These are phyloP conservation scores for Myanophis thanlyinensis DNA, from an alignment of 2,113 vertebrate species.

Conservation along the genomic window DNA sequence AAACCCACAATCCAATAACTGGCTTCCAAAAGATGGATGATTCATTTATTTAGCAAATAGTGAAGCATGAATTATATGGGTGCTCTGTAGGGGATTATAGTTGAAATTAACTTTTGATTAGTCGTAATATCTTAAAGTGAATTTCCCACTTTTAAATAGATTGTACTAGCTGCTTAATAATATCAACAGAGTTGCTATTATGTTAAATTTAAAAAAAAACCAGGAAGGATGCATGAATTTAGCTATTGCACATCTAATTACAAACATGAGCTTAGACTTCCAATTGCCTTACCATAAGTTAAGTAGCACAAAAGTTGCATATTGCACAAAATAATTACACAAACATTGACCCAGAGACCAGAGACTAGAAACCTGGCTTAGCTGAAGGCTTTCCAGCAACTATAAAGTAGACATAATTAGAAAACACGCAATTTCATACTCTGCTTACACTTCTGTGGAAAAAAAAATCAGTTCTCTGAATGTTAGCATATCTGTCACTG, in stretches of 20 bases:
- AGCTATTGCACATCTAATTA: background rate
- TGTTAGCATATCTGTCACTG: background rate
- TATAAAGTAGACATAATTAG: background rate
- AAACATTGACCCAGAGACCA: background rate
- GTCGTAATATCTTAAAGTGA: slow-evolving; percentile 26
- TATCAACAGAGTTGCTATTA: background rate
- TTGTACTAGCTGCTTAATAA: background rate
- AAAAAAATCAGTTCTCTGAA: background rate
- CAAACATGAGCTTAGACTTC: background rate
- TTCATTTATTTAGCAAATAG: slow-evolving; percentile 34
- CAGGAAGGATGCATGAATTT: background rate
- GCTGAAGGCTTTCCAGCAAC: background rate
- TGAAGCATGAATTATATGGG: background rate
- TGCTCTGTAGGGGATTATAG: slow-evolving; percentile 31
- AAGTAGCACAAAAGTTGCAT: background rate
- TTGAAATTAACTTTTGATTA: slow-evolving; percentile 34
- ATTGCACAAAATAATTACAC: background rate
- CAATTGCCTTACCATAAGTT: background rate
- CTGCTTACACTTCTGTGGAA: background rate
- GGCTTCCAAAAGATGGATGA: slow-evolving; percentile 35
- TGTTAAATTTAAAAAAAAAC: slow-evolving; percentile 5
- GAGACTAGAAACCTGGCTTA: background rate
- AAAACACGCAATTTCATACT: background rate
- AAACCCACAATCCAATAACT: slow-evolving; percentile 39
- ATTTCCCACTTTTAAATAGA: slow-evolving; percentile 19